Percentiles rank a stretch among this genome's conserved stretches.
Evolutionary conservation across 2,797 vertebrate species (phyloP).

Genomic region (Diceros bicornis): DNA sequence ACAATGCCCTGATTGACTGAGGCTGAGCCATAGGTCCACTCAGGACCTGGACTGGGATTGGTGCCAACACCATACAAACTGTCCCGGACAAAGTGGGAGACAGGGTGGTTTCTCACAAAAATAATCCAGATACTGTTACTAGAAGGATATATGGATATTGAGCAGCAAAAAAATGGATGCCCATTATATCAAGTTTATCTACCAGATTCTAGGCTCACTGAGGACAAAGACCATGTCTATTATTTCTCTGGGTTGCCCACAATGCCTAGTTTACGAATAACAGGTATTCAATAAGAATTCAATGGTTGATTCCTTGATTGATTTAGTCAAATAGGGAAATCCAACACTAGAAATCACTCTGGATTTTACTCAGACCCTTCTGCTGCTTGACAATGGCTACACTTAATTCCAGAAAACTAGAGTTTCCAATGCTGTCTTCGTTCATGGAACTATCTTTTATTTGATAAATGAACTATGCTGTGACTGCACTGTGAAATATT

Average conservation of each 20-base stretch:
- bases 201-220: conserved; percentile 12
- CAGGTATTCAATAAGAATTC: background rate
- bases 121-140: background rate
- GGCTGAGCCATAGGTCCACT: background rate
- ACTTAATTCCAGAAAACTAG: conserved; percentile 25
- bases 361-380: background rate
- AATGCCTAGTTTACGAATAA: conserved; percentile 46
- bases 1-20: background rate
- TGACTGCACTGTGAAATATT: background rate
- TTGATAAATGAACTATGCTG: background rate
- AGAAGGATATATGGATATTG: background rate
- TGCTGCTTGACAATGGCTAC: background rate
- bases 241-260: background rate
- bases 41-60: background rate
- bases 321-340: background rate
- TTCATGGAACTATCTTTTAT: background rate
- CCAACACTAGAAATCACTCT: background rate
- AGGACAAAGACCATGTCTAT: background rate
- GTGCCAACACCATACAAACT: background rate
- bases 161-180: background rate
- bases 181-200: background rate
- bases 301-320: background rate
- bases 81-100: background rate
- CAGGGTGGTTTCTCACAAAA: background rate
- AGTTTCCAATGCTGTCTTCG: background rate